Evolutionary conservation across 2,797 vertebrate species (phyloP).

Genomic region (Smutsia temminckii): DNA sequence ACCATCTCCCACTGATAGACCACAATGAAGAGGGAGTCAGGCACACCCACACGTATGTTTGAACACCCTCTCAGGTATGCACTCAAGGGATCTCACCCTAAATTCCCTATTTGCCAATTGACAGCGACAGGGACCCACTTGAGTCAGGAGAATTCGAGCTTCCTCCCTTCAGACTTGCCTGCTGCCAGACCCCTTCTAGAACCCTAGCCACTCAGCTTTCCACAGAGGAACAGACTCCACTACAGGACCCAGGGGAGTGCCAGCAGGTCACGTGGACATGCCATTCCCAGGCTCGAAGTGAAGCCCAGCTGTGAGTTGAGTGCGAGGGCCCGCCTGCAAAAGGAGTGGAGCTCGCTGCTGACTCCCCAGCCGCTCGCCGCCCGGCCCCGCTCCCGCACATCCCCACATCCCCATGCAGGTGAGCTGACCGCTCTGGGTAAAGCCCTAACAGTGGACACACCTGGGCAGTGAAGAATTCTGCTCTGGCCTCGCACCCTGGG

Average conservation of each 20-base stretch:
- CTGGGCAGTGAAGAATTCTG: too few species aligned
- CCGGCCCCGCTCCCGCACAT: too few species aligned
- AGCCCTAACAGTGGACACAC: too few species aligned
- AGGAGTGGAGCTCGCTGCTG: too few species aligned
- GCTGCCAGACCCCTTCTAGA: not conserved
- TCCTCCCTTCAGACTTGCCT: not conserved
- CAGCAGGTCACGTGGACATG: not conserved
- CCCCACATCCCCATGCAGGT: too few species aligned
- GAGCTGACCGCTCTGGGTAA: too few species aligned
- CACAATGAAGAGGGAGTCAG: not conserved
- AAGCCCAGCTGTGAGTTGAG: not conserved
- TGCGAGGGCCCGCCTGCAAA: too few species aligned
- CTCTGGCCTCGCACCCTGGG: too few species aligned
- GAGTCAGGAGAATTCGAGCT: not conserved
- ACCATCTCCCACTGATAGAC: not conserved
- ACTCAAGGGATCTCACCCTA: not conserved
- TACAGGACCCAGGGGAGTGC: not conserved
- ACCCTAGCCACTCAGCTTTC: not conserved
- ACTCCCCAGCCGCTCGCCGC: too few species aligned
- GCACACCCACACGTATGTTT: not conserved
- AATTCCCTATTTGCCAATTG: not conserved
- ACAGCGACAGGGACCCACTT: too few species aligned
- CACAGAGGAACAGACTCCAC: accelerated
- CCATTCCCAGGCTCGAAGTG: not conserved
- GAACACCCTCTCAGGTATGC: not conserved